Evolutionary conservation across 1,140 invertebrate genomes (phyloP).

Genomic region (Bombus huntii): DNA sequence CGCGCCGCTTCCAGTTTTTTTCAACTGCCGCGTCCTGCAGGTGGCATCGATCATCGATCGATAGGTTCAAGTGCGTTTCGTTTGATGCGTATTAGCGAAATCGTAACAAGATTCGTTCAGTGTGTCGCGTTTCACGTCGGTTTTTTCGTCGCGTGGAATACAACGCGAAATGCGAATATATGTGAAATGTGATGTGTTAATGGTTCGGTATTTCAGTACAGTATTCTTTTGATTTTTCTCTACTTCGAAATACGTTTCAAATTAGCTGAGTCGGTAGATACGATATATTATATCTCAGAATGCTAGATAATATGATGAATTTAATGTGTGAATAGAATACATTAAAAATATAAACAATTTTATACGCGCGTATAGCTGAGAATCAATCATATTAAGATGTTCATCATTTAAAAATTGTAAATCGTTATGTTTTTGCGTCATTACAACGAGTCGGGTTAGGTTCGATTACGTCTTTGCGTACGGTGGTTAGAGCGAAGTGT

Average conservation of each 20-base stretch:
- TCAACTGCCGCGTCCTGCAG: conserved; percentile 43
- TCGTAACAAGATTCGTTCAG: not conserved
- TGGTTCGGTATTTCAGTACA: too few relatives aligned
- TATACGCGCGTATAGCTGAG: not conserved
- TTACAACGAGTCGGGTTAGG: not conserved
- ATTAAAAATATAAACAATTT: not conserved
- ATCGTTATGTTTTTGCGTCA: not conserved
- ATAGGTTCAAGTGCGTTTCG: conserved; percentile 12
- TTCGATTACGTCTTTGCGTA: not conserved
- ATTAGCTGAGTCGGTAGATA: not conserved
- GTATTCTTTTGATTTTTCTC: not conserved
- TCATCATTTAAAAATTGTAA: not conserved
- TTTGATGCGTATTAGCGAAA: not conserved
- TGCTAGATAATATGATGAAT: not conserved
- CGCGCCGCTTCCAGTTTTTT: conserved; percentile 60
- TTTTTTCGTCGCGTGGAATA: not conserved
- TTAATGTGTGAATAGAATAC: not conserved
- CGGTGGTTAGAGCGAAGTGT: too few relatives aligned
- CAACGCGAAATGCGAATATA: too few relatives aligned
- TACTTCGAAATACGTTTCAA: not conserved
- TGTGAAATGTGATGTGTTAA: too few relatives aligned
- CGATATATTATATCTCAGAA: not conserved
- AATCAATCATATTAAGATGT: not conserved
- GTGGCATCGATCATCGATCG: conserved; percentile 58
- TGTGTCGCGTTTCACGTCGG: not conserved